Evolutionary conservation across 2,797 vertebrate genomes (phyloP), one percentile per base, ranked within the genome.

Genomic region (Sebastes taczanowskii): DNA sequence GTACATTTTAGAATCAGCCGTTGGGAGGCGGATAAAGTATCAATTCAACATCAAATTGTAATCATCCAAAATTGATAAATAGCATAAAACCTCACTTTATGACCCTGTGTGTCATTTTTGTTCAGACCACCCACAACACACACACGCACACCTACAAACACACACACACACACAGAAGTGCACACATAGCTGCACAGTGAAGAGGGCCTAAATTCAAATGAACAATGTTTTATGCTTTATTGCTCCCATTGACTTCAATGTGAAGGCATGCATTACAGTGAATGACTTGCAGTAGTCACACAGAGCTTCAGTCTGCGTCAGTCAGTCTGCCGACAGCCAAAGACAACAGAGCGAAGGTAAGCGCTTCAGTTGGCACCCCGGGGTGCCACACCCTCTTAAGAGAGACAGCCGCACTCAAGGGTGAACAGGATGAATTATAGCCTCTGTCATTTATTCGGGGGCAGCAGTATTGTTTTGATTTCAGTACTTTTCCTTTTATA

Each of bases 301-400:
- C 1, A 82, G 90, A 22, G 89, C 90, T 90, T 87, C 77, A 82
- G 80, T 69, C 76, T 72, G 81, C 29, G 67, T 89, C 90, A 91
- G 88, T 85, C 87, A 85, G 86, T 76, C 77, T 77, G 84, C 85
- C 55, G 78, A 81, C 87, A 86, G 86, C 89, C 91, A 93, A 91
- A 87, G 77, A 75, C 81, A 91, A 91, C 90, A 90, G 46, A 62
- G 82, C 1, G 7, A 29, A 72, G 78, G 66, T 77, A 86, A 92
- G 88, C 22, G 85, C 91, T 84, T 89, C 87, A 86, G 23, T 84
- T 81, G 82, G 69, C 86, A 88, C 87, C 87, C 34, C 22, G 49
- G 78, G 82, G 71, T 78, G 86, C 75, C 89, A 82, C 89, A 42
- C 90, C 89, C 42, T 76, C 71, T 34, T 11, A 0, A 78, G 49